Evolutionary conservation across 2,797 vertebrate genomes (phyloP).

Genomic region (Hozukius guyotensis): DNA sequence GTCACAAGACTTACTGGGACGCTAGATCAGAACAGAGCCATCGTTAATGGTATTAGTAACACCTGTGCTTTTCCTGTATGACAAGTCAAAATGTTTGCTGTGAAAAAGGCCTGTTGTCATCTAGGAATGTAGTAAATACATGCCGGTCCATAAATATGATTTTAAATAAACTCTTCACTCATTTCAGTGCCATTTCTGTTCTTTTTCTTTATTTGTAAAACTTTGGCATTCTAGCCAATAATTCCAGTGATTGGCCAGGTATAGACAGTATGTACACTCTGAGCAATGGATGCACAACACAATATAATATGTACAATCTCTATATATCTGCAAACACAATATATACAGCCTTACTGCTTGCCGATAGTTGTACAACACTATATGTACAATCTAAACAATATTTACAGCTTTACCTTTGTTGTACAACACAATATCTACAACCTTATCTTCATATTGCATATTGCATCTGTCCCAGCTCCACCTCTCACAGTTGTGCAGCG

Average conservation of each 20-base stretch:
- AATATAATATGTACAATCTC: constrained; percentile 66
- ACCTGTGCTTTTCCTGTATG: not conserved
- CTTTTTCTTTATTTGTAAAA: constrained; percentile 81
- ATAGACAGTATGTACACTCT: constrained; percentile 71
- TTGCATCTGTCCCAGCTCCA: constrained; percentile 30
- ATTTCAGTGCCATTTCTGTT: constrained; percentile 7
- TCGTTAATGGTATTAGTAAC: rapidly evolving
- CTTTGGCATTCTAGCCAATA: constrained; percentile 76
- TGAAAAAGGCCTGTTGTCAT: not conserved
- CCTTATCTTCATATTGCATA: constrained; percentile 34
- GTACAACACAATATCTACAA: constrained; percentile 37
- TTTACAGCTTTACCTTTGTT: constrained; percentile 58
- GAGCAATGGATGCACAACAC: constrained; percentile 61
- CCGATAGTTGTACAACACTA: constrained; percentile 23
- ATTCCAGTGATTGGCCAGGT: constrained; percentile 57
- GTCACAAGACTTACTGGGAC: not conserved
- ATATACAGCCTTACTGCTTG: constrained; percentile 59
- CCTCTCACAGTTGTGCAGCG: constrained; percentile 28
- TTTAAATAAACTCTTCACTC: not conserved
- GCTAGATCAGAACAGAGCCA: not conserved
- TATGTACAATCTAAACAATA: constrained; percentile 62
- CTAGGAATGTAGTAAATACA: not conserved
- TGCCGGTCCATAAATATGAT: not conserved
- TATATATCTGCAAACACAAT: constrained; percentile 61
- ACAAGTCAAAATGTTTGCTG: not conserved